Evolutionary conservation across 2,888 invertebrate genomes (phyloP).

Genomic region (Pterobdella sp.): DNA sequence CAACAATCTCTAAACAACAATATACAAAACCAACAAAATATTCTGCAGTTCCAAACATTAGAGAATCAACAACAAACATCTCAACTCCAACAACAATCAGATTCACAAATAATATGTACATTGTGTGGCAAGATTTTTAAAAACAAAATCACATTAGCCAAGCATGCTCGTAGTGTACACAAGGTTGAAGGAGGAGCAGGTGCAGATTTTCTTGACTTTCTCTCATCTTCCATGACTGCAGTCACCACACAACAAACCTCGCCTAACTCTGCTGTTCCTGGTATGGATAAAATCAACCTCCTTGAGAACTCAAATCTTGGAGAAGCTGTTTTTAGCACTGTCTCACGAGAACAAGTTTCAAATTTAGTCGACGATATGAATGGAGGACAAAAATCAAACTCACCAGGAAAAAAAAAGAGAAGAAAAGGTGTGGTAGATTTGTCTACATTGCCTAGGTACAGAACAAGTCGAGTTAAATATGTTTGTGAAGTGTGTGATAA

Average conservation of each 20-base stretch:
- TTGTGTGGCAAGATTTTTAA: slow-evolving; percentile 26
- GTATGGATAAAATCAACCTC: slow-evolving; percentile 25
- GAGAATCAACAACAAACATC: too few species aligned
- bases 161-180: slow-evolving; percentile 23
- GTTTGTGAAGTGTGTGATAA: slow-evolving; percentile 28
- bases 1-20: background rate
- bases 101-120: slow-evolving; percentile 4
- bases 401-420: slow-evolving; percentile 10
- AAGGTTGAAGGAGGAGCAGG: slow-evolving; percentile 20
- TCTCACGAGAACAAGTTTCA: slow-evolving; percentile 17
- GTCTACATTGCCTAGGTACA: slow-evolving; percentile 12
- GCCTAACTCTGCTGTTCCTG: slow-evolving; percentile 24
- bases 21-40: background rate
- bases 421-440: slow-evolving; percentile 7
- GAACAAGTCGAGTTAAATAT: slow-evolving; percentile 21
- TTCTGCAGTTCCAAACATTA: background rate
- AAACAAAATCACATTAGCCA: slow-evolving; percentile 18
- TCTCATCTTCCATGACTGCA: slow-evolving; percentile 13
- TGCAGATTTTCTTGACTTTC: slow-evolving; percentile 23
- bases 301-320: slow-evolving; percentile 17
- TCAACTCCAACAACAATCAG: background rate
- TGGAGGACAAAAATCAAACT: background rate
- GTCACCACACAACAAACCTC: slow-evolving; percentile 8
- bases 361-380: background rate
- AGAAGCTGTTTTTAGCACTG: slow-evolving; percentile 20